Conservation (phyloP, 1,140 invertebrate species). For the Drosophila prosaltans region DNA sequence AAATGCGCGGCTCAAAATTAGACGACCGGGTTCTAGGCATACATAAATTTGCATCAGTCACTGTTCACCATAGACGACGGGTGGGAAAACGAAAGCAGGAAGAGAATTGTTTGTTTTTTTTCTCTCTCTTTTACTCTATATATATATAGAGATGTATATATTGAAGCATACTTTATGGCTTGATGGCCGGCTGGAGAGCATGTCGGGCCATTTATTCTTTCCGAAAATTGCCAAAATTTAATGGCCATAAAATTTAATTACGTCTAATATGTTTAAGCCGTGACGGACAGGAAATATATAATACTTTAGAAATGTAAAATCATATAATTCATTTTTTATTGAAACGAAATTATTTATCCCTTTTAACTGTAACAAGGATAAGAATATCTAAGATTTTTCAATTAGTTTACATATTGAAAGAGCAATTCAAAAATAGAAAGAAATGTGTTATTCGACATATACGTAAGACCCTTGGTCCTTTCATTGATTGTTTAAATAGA, state of each 20-base stretch:
- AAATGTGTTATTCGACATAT: no score
- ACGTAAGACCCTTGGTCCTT: no score
- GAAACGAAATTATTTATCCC: not conserved
- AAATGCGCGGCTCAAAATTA: constrained; percentile 72
- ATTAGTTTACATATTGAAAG: no score
- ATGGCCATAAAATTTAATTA: constrained; percentile 78
- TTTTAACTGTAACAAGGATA: not conserved
- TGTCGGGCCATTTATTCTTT: constrained; percentile 57
- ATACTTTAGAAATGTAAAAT: constrained; percentile 28
- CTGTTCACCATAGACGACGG: constrained; percentile 39
- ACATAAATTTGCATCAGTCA: constrained; percentile 77
- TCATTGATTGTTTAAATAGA: no score
- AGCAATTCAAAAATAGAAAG: no score
- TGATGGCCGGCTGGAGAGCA: constrained; percentile 32
- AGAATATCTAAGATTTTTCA: no score
- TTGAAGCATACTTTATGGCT: constrained; percentile 69
- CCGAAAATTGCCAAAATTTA: constrained; percentile 74
- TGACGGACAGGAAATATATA: constrained; percentile 18
- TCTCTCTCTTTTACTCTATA: constrained; percentile 16
- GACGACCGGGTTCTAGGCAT: constrained; percentile 45
- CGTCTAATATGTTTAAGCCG: constrained; percentile 53
- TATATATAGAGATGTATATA: constrained; percentile 51
- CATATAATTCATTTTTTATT: constrained; percentile 10
- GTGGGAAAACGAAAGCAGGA: not conserved
- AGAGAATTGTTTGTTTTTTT: constrained; percentile 16